Conservation (phyloP, 2,113 vertebrate species). For the Lethenteron reissneri region DNA sequence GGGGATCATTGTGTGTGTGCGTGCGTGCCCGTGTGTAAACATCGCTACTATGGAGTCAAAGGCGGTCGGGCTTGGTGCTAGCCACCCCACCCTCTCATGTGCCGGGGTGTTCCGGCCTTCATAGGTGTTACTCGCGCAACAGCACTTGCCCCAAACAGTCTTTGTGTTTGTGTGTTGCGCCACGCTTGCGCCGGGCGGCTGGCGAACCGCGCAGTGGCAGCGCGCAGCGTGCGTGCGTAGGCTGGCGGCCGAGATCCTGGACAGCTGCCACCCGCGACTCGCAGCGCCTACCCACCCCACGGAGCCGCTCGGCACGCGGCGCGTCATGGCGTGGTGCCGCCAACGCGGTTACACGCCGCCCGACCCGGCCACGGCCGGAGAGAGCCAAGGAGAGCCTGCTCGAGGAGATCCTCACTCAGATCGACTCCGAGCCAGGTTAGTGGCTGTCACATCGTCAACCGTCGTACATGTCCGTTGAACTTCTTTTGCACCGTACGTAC, state of each 20-base stretch:
- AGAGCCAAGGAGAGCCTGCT: conserved; percentile 54
- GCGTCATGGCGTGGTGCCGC: conserved; percentile 79
- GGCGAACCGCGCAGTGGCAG: conserved; percentile 39
- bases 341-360: conserved; percentile 74
- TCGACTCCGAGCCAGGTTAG: conserved; percentile 72
- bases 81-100: too few species aligned
- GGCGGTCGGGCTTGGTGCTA: too few species aligned
- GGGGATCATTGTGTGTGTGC: too few species aligned
- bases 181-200: too few species aligned
- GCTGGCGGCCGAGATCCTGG: conserved; percentile 58
- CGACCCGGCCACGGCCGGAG: conserved; percentile 41
- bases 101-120: too few species aligned
- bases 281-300: conserved; percentile 23
- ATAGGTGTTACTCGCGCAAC: too few species aligned
- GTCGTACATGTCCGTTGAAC: too few species aligned
- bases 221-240: conserved; percentile 65
- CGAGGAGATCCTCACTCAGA: conserved; percentile 79
- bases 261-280: conserved; percentile 44
- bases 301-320: conserved; percentile 52
- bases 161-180: too few species aligned
- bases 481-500: too few species aligned
- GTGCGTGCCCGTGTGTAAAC: too few species aligned
- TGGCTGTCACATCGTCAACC: accelerated
- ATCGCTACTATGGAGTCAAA: too few species aligned
- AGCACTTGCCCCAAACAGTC: too few species aligned